Evolutionary conservation across 2,113 vertebrate genomes (phyloP).

Genomic region (Strix aluco): DNA sequence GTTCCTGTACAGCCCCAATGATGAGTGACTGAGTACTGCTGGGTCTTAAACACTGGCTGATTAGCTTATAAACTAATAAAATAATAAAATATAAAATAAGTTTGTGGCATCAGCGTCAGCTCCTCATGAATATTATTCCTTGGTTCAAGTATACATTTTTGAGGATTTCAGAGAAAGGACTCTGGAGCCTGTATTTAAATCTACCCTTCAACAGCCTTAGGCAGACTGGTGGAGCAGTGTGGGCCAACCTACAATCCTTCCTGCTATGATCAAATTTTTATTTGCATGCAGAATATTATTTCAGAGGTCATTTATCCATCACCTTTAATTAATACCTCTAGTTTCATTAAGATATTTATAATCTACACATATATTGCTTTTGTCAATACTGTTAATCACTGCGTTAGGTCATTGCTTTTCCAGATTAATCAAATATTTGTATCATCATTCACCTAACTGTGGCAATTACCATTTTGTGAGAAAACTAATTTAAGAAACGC

Average conservation of each 20-base stretch:
- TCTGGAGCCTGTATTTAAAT: neutral
- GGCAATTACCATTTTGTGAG: neutral
- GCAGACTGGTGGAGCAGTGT: neutral
- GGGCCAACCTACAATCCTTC: neutral
- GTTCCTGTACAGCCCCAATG: neutral
- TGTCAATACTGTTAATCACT: neutral
- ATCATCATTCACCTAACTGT: neutral
- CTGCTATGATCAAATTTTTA: neutral
- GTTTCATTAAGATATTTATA: neutral
- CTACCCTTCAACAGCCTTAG: neutral
- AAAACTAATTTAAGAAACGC: neutral
- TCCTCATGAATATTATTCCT: neutral
- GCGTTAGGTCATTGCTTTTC: neutral
- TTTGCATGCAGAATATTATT: neutral
- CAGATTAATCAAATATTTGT: neutral
- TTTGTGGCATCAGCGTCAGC: neutral
- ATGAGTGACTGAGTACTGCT: neutral
- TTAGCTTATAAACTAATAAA: neutral
- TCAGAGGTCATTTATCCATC: neutral
- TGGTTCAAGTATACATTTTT: rapidly evolving
- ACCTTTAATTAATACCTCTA: neutral
- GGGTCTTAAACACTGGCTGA: neutral
- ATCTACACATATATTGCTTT: neutral
- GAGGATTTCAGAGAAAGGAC: neutral
- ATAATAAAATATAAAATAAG: neutral